Conservation (phyloP, 2,113 vertebrate species). For the Zosterops hypoxanthus region DNA sequence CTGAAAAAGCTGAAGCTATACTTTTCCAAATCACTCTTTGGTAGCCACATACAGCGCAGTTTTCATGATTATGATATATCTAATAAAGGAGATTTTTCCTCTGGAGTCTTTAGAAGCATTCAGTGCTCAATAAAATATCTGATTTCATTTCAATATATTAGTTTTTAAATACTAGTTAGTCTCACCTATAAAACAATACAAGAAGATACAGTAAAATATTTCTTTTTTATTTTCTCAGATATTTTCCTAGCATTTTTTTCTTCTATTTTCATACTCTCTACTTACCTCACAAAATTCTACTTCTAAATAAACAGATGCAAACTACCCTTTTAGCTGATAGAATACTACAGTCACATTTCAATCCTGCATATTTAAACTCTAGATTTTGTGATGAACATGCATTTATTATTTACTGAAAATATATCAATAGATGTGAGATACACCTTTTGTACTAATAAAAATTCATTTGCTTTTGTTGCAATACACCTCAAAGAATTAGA, state of each 20-base stretch:
- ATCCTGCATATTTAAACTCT: neutral
- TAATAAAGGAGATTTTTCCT: neutral
- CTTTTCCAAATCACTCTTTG: neutral
- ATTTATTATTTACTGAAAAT: neutral
- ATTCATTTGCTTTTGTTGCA: neutral
- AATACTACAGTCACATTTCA: neutral
- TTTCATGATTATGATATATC: neutral
- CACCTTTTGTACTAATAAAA: neutral
- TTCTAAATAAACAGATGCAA: neutral
- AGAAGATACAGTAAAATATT: neutral
- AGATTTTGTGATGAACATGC: neutral
- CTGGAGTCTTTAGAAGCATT: neutral
- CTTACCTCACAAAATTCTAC: neutral
- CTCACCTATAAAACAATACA: neutral
- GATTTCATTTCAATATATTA: neutral
- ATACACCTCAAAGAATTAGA: neutral
- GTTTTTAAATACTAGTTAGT: neutral
- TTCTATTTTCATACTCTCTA: neutral
- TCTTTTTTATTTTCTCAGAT: neutral
- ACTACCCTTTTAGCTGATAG: neutral
- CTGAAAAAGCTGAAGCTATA: neutral
- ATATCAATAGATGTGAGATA: neutral
- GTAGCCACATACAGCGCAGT: neutral
- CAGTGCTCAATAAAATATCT: neutral
- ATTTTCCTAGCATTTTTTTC: rapidly evolving